phyloP scores from a whole-genome alignment of 2,888 invertebrate species.

The Alloscopus bannaensis region DNA sequence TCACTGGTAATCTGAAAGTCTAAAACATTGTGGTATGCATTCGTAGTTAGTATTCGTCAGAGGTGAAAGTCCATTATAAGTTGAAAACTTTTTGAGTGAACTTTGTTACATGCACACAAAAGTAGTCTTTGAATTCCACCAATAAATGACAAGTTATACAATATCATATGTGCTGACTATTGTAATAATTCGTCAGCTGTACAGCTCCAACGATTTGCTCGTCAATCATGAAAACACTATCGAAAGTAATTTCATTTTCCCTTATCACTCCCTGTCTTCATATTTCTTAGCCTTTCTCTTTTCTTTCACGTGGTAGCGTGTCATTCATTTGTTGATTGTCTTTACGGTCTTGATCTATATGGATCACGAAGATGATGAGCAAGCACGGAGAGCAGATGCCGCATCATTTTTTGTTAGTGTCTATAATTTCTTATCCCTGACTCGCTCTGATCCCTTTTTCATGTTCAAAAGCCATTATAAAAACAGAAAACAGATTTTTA shows the following conservation, averaged over 20 bases:
- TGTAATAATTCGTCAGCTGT: no score
- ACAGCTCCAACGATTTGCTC: constrained; percentile 53
- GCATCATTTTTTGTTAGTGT: constrained; percentile 39
- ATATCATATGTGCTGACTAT: no score
- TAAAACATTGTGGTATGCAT: constrained; percentile 2
- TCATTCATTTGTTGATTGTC: constrained; percentile 57
- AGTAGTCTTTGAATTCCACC: no score
- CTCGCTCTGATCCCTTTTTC: constrained; percentile 11
- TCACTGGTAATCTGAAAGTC: constrained; percentile 15
- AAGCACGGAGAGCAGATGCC: constrained; percentile 40
- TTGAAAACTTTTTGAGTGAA: no score
- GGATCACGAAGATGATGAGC: constrained; percentile 53
- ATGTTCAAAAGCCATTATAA: constrained; percentile 25
- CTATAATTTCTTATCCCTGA: constrained; percentile 58
- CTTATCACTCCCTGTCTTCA: constrained; percentile 5
- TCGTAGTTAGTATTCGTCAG: no score
- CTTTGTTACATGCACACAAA: no score
- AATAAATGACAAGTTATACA: no score
- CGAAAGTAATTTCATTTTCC: constrained; percentile 52
- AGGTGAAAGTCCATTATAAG: no score
- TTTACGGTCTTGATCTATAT: constrained; percentile 48
- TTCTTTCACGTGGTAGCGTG: neutral
- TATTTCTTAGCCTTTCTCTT: neutral
- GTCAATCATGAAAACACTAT: constrained; percentile 54
- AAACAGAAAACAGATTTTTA: constrained; percentile 10